Evolutionary conservation across 2,113 vertebrate genomes (phyloP).

Genomic region (Rhabdomys dilectus): DNA sequence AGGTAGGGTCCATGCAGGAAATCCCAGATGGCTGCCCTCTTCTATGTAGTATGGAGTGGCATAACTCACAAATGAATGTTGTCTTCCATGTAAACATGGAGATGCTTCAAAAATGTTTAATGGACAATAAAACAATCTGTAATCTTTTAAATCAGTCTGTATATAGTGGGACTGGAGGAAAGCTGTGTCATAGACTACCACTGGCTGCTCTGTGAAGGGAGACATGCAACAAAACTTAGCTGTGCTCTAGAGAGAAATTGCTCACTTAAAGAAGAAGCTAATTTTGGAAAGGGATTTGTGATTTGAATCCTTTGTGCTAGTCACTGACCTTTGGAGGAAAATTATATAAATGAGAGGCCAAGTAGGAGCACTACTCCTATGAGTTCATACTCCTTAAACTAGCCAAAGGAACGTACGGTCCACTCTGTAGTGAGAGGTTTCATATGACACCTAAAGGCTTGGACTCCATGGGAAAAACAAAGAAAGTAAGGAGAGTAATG

Average conservation of each 20-base stretch:
- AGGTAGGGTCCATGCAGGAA: background rate
- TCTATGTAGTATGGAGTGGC: background rate
- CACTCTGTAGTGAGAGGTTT: background rate
- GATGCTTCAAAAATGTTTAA: background rate
- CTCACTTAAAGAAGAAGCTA: background rate
- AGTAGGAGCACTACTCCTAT: background rate
- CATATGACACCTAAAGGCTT: background rate
- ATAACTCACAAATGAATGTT: background rate
- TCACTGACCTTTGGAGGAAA: background rate
- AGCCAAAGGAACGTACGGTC: background rate
- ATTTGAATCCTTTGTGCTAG: background rate
- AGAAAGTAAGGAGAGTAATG: background rate
- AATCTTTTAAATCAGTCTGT: background rate
- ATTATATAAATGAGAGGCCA: background rate
- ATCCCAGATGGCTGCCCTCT: background rate
- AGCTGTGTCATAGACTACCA: background rate
- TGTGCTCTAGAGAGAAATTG: background rate
- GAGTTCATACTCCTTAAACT: background rate
- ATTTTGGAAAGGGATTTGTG: background rate
- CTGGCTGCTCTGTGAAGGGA: background rate
- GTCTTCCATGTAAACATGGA: background rate
- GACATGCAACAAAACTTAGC: background rate
- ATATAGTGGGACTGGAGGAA: background rate
- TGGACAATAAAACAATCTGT: background rate
- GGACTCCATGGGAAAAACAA: background rate